Percentiles rank a stretch among this genome's conserved stretches.
Conservation (phyloP, 1,140 invertebrate species). For the Pararge aegeria region DNA sequence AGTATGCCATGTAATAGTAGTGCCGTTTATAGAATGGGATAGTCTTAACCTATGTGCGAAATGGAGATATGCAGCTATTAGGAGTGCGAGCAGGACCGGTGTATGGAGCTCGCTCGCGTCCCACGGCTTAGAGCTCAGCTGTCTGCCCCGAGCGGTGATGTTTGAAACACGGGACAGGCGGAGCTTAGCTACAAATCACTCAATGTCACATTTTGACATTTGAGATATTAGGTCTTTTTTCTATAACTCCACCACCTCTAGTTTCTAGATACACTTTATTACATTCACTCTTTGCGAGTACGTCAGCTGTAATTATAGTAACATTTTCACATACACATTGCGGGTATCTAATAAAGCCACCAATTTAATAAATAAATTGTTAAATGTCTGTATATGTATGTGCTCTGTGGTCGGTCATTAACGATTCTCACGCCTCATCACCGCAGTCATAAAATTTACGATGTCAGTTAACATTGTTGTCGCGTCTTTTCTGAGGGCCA, state of each 20-base stretch:
- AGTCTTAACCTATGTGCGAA: constrained; percentile 56
- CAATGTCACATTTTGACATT: constrained; percentile 81
- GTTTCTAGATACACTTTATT: constrained; percentile 29
- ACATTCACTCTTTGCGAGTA: neutral
- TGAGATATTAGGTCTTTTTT: constrained; percentile 81
- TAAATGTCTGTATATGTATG: neutral
- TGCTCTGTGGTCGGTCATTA: constrained; percentile 43
- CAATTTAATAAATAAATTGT: neutral
- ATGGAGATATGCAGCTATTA: constrained; percentile 42
- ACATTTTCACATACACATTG: neutral
- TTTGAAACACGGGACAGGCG: constrained; percentile 81
- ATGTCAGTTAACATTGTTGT: constrained; percentile 47
- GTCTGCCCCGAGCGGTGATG: constrained; percentile 75
- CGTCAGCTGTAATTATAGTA: neutral
- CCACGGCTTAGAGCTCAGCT: constrained; percentile 73
- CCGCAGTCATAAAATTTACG: constrained; percentile 61
- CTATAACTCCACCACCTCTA: constrained; percentile 72
- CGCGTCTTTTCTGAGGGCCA: constrained; percentile 35
- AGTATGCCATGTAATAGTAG: constrained; percentile 67
- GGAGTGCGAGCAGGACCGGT: constrained; percentile 55
- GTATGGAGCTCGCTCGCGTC: constrained; percentile 63
- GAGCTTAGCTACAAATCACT: constrained; percentile 81
- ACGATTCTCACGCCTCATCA: constrained; percentile 58
- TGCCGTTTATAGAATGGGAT: constrained; percentile 72
- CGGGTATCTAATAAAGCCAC: neutral